Conservation (phyloP, 2,113 vertebrate genomes). For the Pseudopodoces humilis region DNA sequence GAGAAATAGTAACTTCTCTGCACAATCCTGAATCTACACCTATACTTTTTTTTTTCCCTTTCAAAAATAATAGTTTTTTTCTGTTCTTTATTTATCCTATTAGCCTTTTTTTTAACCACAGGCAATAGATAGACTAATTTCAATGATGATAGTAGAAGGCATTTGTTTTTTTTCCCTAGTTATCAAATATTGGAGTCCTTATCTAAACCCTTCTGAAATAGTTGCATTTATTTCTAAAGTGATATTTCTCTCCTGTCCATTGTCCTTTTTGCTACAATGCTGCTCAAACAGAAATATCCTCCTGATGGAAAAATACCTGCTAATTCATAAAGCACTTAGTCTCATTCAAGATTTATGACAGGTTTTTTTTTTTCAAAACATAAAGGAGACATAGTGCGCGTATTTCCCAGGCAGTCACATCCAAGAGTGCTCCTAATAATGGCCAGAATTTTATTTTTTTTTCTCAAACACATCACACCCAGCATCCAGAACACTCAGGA, state of each 20-base stretch:
- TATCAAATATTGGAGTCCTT: neutral
- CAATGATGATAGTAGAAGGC: neutral
- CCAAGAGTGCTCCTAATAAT: neutral
- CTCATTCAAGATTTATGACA: neutral
- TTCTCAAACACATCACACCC: neutral
- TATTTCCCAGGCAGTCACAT: neutral
- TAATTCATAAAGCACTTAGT: neutral
- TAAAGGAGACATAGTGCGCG: neutral
- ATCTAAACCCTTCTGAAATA: neutral
- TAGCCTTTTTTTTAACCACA: neutral
- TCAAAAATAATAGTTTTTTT: neutral
- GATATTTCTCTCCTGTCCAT: neutral
- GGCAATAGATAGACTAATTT: neutral
- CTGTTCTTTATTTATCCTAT: neutral
- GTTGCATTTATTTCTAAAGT: neutral
- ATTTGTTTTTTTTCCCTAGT: accelerated
- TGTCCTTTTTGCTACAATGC: neutral
- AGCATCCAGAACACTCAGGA: neutral
- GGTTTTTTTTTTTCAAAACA: neutral
- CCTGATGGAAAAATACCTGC: neutral
- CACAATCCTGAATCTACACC: neutral
- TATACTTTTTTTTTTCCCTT: no score
- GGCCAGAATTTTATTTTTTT: neutral
- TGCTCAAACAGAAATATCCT: neutral
- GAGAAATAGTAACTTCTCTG: neutral